phyloP scores from a whole-genome alignment of 2,888 invertebrate genomes.

The Aphodius granarius region DNA sequence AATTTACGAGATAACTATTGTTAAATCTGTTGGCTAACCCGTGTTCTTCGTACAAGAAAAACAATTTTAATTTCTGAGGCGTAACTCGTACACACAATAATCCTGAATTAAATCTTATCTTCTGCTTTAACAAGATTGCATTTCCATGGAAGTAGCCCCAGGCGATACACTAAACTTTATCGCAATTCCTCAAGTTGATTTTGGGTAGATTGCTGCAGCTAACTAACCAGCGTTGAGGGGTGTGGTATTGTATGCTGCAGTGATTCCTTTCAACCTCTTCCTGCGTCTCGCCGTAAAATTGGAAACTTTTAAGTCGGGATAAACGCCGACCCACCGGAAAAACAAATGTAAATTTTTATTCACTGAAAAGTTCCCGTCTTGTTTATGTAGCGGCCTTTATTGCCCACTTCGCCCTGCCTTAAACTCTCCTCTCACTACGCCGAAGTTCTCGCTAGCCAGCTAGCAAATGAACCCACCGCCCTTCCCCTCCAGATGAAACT shows the following conservation, averaged over 20 bases:
- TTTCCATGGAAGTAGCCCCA: background rate
- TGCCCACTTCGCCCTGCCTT: slow-evolving; percentile 3
- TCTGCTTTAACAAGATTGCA: background rate
- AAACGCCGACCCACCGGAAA: background rate
- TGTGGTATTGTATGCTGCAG: background rate
- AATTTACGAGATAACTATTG: too few species aligned
- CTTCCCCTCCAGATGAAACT: background rate
- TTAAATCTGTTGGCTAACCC: too few species aligned
- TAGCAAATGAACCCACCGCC: slow-evolving; percentile 4
- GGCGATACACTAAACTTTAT: background rate
- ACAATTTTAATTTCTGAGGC: background rate
- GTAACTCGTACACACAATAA: background rate
- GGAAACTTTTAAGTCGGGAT: slow-evolving; percentile 7
- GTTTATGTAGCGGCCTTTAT: slow-evolving; percentile 12
- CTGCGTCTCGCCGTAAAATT: background rate
- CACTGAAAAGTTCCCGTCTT: slow-evolving; percentile 8
- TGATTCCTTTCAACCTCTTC: background rate
- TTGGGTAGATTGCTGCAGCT: background rate
- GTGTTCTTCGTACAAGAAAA: too few species aligned
- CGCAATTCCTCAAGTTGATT: background rate
- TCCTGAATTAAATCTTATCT: background rate
- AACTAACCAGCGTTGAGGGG: background rate
- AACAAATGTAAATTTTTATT: slow-evolving; percentile 13
- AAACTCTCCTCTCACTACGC: background rate
- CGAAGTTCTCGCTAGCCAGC: background rate